Evolutionary conservation across 1,140 invertebrate genomes (phyloP).

Genomic region (Ooceraea biroi): DNA sequence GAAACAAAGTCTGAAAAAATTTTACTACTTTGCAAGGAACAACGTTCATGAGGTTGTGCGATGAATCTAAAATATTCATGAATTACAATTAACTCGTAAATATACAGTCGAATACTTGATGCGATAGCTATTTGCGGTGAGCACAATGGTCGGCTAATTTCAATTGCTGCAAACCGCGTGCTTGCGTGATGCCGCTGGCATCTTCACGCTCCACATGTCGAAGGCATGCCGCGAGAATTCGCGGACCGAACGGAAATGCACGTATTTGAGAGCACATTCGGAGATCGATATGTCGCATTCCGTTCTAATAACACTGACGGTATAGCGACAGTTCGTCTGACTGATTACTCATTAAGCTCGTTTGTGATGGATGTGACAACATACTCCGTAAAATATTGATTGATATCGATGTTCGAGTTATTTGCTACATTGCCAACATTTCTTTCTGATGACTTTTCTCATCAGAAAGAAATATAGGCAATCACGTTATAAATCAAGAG

Average conservation of each 20-base stretch:
- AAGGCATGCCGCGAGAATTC: conserved; percentile 73
- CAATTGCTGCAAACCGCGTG: conserved; percentile 61
- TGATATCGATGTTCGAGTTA: neutral
- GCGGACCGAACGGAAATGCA: conserved; percentile 53
- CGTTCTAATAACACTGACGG: conserved; percentile 55
- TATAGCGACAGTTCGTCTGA: conserved; percentile 9
- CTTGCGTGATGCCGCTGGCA: conserved; percentile 76
- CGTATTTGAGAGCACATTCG: conserved; percentile 54
- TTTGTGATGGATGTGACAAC: neutral
- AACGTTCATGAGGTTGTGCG: no score
- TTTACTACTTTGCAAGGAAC: no score
- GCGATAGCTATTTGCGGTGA: neutral
- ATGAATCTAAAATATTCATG: no score
- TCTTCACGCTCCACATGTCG: conserved; percentile 74
- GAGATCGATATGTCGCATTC: conserved; percentile 68
- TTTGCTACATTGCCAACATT: no score
- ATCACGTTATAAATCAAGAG: no score
- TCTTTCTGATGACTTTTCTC: no score
- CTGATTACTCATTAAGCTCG: conserved; percentile 53
- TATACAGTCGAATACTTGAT: neutral
- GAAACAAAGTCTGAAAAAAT: no score
- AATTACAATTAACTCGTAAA: no score
- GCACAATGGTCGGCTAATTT: conserved; percentile 66
- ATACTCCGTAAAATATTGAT: conserved; percentile 10
- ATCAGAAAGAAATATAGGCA: no score